A percentile compares a stretch with the other conserved stretches of the same genome.
Conservation (phyloP, 2,113 vertebrate species). For the Solenodon paradoxus region DNA sequence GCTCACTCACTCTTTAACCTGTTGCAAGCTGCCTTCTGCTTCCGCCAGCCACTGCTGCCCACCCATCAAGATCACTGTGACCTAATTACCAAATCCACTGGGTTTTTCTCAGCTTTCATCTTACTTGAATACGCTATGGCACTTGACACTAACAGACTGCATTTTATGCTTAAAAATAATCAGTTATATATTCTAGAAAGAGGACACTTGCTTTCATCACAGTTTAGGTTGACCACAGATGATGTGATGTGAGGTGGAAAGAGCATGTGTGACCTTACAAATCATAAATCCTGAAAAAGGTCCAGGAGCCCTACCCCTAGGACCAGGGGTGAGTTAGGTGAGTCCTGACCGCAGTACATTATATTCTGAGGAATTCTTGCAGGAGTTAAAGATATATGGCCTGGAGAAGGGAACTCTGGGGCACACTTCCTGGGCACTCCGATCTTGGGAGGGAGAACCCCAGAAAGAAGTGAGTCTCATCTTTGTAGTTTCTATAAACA, state of each 20-base stretch:
- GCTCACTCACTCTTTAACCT: neutral
- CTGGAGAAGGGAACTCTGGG: neutral
- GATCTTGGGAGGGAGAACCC: constrained; percentile 19
- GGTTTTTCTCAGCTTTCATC: neutral
- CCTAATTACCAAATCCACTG: neutral
- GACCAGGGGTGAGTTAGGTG: neutral
- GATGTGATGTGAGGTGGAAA: constrained; percentile 8
- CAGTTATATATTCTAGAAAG: neutral
- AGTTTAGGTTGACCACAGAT: neutral
- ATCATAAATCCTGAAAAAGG: neutral
- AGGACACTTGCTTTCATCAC: neutral
- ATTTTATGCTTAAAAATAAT: constrained; percentile 46
- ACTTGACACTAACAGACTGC: neutral
- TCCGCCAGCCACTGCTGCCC: neutral
- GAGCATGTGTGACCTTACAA: neutral
- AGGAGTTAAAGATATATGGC: neutral
- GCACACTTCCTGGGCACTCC: neutral
- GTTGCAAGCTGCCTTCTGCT: neutral
- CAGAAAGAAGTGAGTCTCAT: neutral
- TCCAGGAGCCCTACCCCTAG: neutral
- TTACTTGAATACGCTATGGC: neutral
- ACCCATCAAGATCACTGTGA: neutral
- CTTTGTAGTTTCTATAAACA: constrained; percentile 35
- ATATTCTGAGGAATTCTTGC: neutral
- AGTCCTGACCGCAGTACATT: neutral